phyloP scores from a whole-genome alignment of 2,888 invertebrate species.

The Apocheima hispidaria region DNA sequence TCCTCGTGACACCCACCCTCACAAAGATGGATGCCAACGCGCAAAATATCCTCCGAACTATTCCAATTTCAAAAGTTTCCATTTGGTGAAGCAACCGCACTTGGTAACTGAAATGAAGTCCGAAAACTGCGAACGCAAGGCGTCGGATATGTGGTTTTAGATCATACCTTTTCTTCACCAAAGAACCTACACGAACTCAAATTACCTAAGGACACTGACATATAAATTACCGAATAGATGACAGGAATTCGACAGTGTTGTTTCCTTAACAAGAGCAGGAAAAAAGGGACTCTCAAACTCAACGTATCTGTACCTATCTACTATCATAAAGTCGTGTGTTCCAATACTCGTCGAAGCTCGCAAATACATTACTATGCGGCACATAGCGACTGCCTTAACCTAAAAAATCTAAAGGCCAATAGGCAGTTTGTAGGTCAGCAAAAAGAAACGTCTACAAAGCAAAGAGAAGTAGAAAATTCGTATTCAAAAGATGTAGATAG shows the following conservation, averaged over 20 bases:
- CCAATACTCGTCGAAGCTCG: conserved; percentile 17
- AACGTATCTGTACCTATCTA: no score
- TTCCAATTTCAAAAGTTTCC: conserved; percentile 83
- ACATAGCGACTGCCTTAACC: conserved; percentile 46
- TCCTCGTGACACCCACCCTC: conserved; percentile 59
- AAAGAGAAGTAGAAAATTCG: conserved; percentile 7
- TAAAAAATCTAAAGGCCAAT: conserved; percentile 55
- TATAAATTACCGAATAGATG: no score
- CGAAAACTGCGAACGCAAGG: conserved; percentile 48
- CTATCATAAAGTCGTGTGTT: conserved; percentile 9
- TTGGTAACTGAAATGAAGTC: conserved; percentile 65
- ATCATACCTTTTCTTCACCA: background rate
- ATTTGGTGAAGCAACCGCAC: conserved; percentile 70
- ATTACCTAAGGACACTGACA: no score
- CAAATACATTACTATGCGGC: conserved; percentile 49
- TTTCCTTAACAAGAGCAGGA: background rate
- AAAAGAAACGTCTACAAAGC: conserved; percentile 38
- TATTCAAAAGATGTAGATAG: conserved; percentile 18
- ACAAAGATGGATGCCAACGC: conserved; percentile 76
- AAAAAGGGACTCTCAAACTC: conserved; percentile 1
- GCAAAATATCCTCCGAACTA: conserved; percentile 78
- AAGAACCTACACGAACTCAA: background rate
- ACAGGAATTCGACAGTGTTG: no score
- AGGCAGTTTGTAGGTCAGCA: conserved; percentile 56
- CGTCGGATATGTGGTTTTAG: background rate